Evolutionary conservation across 1,140 invertebrate species (phyloP), one percentile per base, ranked within the genome.

Genomic region (Aphidius gifuensis): DNA sequence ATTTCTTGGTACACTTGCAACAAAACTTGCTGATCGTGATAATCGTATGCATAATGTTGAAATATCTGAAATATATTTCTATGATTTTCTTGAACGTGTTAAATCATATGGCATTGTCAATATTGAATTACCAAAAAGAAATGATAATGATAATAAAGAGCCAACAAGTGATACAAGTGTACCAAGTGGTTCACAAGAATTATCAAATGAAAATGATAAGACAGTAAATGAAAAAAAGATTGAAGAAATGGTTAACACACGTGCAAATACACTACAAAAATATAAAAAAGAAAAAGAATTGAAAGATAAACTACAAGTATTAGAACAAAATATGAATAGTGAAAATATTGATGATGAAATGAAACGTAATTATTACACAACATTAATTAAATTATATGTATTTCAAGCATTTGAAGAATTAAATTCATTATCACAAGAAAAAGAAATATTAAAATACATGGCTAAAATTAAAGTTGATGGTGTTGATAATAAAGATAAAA

Each of bases 261-360:
- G 90, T 60, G 85, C 88, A 61, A 82, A 82, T 62, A 94, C 96
- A 84, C 90, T 97, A 50, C 85, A 89, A 71, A 83, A 88, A 68
- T 96, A 88, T 69, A 88, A 88, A 59, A 85, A 92, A 74, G 85
- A 89, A 73, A 95, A 96, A 75, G 89, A 90, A 66, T 75, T 94
- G 9, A 86, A 94, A 69, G 79, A 84, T 6, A 86, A 88, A 76
- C 78, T 96, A 21, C 74, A 83, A 43, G 80, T 80, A 39, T 74
- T 96, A 23, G 85, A 87, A 47, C 80, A 84, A 58, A 83, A 84
- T n/a, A 80, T 90, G 68, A 74, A 85, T 11, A 84, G 83, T 66
- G 83, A 84, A 39, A 84, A 85, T 59, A 85, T 86, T 9, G 92
- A 94, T 72, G 94, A 96, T 23, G 90, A 93, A 68, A 83, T 87